Evolutionary conservation across 2,113 vertebrate species (phyloP), one percentile per base, ranked within the genome.

Genomic region (Anhinga rufa): DNA sequence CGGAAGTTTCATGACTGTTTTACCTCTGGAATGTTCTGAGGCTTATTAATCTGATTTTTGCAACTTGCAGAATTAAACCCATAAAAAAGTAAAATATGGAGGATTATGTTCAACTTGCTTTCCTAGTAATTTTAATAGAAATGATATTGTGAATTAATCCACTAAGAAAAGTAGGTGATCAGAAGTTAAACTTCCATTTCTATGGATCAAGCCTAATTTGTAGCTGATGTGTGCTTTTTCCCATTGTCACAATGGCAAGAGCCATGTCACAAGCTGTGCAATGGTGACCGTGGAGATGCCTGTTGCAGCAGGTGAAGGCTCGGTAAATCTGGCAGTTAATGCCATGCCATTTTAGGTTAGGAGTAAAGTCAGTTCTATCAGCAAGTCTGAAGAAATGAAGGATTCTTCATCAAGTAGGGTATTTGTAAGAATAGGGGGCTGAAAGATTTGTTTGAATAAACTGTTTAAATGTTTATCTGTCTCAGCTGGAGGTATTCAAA

Each of bases 211-310:
- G 31, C 51, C 40, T 31, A 51, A 42, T 9, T 75, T 87, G 40
- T 44, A 36, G 12, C 38, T 25, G 14, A 32, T 24, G 4, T 19
- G 9, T 54, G 19, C 5, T 52, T 74, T 82, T 29, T 8, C 46
- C 7, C 21, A 38, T 10, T 79, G 13, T 79, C 9, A 19, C 34
- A 21, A 55, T 60, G 74, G 48, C 51, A 69, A 72, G 29, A 72
- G 28, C 25, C 28, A 19, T 13, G 28, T 52, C 24, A 40, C 8
- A 22, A 58, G 12, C 21, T 71, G 24, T 14, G 7, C 34, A 40
- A 17, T 1, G 2, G n/a, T 48, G n/a, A 58, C n/a, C 1, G 1
- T n/a, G 26, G 42, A 24, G 21, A 24, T 57, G 44, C 36, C 40
- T 40, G 1, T 74, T 2, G 2, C 46, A 89, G 57, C 55, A 75